Percentiles rank a stretch among this genome's conserved stretches.
Evolutionary conservation across 2,888 invertebrate genomes (phyloP).

Genomic region (Nezara viridula): DNA sequence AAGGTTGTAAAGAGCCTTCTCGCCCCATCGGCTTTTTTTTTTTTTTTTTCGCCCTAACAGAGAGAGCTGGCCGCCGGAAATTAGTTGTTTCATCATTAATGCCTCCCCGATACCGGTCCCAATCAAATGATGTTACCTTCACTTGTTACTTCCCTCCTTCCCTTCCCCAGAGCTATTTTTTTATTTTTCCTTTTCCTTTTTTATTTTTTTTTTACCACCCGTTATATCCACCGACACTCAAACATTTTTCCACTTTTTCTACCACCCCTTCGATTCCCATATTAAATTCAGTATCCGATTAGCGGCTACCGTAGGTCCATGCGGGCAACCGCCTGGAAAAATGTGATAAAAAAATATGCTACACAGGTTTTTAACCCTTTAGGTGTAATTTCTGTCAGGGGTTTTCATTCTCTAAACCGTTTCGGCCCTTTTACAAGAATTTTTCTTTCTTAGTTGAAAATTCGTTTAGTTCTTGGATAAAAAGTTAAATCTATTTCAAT

Average conservation of each 20-base stretch:
- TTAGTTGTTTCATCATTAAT: conserved; percentile 57
- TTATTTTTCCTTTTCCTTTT: not conserved
- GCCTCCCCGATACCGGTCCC: conserved; percentile 48
- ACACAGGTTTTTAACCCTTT: conserved; percentile 49
- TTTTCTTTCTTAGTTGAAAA: not conserved
- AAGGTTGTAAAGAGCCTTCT: conserved; percentile 53
- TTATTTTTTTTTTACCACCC: not conserved
- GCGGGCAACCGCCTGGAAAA: not conserved
- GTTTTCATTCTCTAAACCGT: not conserved
- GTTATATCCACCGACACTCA: conserved; percentile 27
- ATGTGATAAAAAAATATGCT: conserved; percentile 20
- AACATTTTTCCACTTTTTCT: conserved; percentile 47
- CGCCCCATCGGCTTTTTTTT: conserved; percentile 10
- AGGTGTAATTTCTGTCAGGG: conserved; percentile 18
- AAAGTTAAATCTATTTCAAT: too few relatives aligned
- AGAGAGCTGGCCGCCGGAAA: conserved; percentile 37
- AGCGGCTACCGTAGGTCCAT: conserved; percentile 16
- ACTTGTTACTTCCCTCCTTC: conserved; percentile 55
- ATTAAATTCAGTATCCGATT: conserved; percentile 55
- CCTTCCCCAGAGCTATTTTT: conserved; percentile 19
- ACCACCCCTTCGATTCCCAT: conserved; percentile 54
- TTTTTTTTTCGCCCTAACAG: conserved; percentile 23
- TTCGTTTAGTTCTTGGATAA: too few relatives aligned
- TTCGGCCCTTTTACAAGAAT: not conserved
- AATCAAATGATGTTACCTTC: conserved; percentile 57